Evolutionary conservation across 2,113 vertebrate genomes (phyloP).

Genomic region (Rallus limicola): DNA sequence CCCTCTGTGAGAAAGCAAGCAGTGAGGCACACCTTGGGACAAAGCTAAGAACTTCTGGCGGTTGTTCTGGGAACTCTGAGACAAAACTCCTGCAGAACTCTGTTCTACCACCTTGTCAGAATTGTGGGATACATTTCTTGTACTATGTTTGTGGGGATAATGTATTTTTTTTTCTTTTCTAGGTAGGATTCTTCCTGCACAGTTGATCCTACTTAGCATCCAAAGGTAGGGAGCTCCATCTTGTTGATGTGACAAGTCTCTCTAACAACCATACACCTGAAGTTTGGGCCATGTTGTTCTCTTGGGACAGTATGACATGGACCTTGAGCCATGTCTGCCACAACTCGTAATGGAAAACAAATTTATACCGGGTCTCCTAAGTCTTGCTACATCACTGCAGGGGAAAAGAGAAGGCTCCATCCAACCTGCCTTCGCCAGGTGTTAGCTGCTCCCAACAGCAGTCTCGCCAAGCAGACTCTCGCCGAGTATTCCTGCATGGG

Average conservation of each 20-base stretch:
- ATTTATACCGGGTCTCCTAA: accelerated
- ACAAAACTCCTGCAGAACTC: background rate
- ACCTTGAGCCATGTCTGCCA: background rate
- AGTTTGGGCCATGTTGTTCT: background rate
- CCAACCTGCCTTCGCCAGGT: background rate
- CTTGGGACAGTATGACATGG: accelerated
- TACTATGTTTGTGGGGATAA: background rate
- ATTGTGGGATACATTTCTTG: background rate
- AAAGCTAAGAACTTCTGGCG: background rate
- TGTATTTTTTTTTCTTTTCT: background rate
- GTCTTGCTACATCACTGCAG: accelerated
- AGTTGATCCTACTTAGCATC: accelerated
- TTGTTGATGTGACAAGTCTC: background rate
- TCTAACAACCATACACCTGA: background rate
- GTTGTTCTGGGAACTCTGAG: background rate
- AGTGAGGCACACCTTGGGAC: background rate
- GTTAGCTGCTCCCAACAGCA: accelerated
- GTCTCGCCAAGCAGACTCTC: background rate
- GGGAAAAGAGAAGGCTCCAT: background rate
- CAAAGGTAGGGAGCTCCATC: background rate
- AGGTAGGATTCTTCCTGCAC: background rate
- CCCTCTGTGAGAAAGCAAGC: background rate
- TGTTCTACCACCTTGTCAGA: background rate
- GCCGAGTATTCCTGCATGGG: too few relatives aligned
- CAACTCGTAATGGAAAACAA: background rate